A percentile compares a stretch with the other conserved stretches of the same genome.
Evolutionary conservation across 1,140 invertebrate species (phyloP).

Genomic region (Lepidurus packardi): DNA sequence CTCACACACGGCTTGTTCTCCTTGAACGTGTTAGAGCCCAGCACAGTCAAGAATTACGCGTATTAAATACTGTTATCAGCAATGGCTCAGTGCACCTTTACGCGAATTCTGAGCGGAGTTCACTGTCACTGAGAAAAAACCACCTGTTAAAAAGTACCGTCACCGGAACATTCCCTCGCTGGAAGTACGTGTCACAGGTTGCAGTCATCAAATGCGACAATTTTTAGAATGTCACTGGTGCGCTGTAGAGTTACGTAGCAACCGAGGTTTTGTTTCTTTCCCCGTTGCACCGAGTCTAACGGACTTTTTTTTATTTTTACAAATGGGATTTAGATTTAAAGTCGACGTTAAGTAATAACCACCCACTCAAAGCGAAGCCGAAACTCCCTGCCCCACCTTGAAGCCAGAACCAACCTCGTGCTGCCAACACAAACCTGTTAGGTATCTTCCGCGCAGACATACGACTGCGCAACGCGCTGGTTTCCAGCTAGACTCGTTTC

Average conservation of each 20-base stretch:
- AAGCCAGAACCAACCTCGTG: conserved; percentile 8
- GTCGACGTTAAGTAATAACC: not conserved
- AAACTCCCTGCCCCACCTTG: conserved; percentile 8
- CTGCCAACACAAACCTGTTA: conserved; percentile 18
- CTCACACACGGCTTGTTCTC: not conserved
- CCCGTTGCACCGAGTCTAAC: not conserved
- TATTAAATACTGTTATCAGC: too few relatives aligned
- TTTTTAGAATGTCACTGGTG: not conserved
- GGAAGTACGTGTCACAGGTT: not conserved
- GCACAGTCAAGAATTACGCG: too few relatives aligned
- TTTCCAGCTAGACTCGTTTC: not conserved
- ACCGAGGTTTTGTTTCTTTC: not conserved
- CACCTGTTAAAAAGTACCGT: not conserved
- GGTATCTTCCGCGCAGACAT: not conserved
- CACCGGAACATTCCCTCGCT: not conserved
- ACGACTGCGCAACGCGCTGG: not conserved
- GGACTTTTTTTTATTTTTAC: not conserved
- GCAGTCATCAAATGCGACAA: not conserved
- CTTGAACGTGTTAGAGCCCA: not conserved
- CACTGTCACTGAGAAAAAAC: not conserved
- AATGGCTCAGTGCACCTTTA: too few relatives aligned
- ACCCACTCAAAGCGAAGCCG: not conserved
- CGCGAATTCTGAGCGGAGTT: not conserved
- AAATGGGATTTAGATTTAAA: not conserved
- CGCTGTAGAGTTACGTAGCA: not conserved